These are phyloP conservation scores for Sebastiscus albofasciatus DNA, from an alignment of 2,797 vertebrate species.

Conservation along the genomic window DNA sequence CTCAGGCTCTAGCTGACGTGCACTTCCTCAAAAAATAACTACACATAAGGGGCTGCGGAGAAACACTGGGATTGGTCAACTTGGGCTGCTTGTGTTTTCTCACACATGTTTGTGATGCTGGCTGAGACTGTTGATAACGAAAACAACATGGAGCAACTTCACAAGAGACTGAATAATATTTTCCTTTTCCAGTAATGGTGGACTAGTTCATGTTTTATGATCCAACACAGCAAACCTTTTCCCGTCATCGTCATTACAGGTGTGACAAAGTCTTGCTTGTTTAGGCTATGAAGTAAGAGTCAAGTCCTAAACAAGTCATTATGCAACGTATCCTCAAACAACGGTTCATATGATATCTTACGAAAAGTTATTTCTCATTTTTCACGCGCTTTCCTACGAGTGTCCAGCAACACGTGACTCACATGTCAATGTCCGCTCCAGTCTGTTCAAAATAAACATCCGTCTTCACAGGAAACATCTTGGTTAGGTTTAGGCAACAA, in stretches of 20 bases:
- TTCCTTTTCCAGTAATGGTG: neutral
- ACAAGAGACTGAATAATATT: neutral
- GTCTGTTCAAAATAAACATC: no score
- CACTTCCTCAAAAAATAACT: constrained; percentile 10
- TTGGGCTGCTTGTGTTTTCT: neutral
- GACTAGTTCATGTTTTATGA: neutral
- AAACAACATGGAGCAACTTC: neutral
- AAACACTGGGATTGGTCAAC: neutral
- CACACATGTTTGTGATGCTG: neutral
- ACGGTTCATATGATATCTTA: neutral
- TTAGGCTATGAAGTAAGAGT: neutral
- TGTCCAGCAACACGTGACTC: neutral
- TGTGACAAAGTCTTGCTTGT: neutral
- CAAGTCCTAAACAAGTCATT: neutral
- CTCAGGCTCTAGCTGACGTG: constrained; percentile 1
- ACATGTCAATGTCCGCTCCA: no score
- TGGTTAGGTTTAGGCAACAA: neutral
- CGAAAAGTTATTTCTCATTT: no score
- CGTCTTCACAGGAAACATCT: neutral
- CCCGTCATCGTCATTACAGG: neutral
- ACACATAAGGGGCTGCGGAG: neutral
- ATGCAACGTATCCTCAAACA: no score
- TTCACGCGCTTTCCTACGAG: neutral
- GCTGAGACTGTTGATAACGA: neutral
- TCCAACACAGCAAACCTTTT: neutral